phyloP scores from a whole-genome alignment of 2,113 vertebrate species.

The Theristicus caerulescens region DNA sequence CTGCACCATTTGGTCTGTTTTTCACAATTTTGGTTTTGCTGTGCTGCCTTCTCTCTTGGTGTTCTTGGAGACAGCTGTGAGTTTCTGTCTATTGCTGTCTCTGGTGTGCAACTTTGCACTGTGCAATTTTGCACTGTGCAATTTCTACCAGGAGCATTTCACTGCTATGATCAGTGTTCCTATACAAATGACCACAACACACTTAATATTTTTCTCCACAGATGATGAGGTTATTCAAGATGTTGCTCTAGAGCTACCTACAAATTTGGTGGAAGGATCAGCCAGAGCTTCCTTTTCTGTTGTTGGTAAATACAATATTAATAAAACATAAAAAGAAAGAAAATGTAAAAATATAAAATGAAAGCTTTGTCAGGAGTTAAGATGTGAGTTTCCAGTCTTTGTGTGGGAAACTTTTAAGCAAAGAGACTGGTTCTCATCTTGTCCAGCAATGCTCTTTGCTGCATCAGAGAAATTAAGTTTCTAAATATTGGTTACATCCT shows the following conservation, averaged over 20 bases:
- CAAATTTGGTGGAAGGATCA: slow-evolving; percentile 77
- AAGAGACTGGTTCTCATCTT: background rate
- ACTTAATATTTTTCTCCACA: background rate
- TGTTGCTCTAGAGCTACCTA: slow-evolving; percentile 71
- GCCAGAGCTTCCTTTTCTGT: slow-evolving; percentile 77
- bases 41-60: background rate
- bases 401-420: background rate
- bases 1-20: background rate
- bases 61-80: background rate
- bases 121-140: background rate
- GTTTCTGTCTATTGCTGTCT: background rate
- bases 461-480: background rate
- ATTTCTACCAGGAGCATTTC: background rate
- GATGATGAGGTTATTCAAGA: background rate
- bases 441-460: background rate
- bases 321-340: background rate
- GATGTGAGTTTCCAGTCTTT: background rate
- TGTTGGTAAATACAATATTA: slow-evolving; percentile 70
- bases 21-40: background rate
- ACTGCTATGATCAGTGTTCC: background rate
- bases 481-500: background rate
- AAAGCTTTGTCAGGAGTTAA: background rate
- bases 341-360: background rate
- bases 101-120: background rate
- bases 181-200: background rate